Evolutionary conservation across 2,888 invertebrate genomes (phyloP).

Genomic region (Amblyjoppa fuscipennis): DNA sequence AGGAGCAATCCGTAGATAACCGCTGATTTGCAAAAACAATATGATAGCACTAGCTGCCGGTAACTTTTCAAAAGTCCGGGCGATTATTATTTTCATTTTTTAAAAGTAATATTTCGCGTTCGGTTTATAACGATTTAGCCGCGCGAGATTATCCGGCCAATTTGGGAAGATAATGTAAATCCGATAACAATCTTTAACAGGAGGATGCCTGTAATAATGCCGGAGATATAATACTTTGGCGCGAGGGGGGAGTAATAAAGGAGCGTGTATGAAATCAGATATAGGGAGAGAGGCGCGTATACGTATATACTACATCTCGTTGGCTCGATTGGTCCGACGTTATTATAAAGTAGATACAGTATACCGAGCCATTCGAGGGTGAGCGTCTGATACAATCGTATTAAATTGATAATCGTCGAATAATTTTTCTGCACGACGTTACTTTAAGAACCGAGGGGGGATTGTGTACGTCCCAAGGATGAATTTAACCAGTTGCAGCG

Average conservation of each 20-base stretch:
- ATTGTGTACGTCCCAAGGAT: constrained; percentile 29
- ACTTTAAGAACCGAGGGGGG: constrained; percentile 2
- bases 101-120: constrained; percentile 62
- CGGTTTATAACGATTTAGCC: constrained; percentile 62
- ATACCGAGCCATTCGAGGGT: constrained; percentile 30
- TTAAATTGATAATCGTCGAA: constrained; percentile 64
- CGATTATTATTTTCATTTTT: constrained; percentile 29
- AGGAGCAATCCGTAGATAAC: not conserved
- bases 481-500: constrained; percentile 42
- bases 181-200: constrained; percentile 72
- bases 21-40: not conserved
- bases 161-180: constrained; percentile 68
- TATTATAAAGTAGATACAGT: constrained; percentile 61
- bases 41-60: not conserved
- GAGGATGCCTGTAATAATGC: constrained; percentile 50
- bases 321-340: constrained; percentile 63
- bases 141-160: constrained; percentile 65
- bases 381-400: constrained; percentile 61
- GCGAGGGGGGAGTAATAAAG: constrained; percentile 64
- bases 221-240: constrained; percentile 45
- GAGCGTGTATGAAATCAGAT: constrained; percentile 66
- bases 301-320: constrained; percentile 38
- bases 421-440: constrained; percentile 44
- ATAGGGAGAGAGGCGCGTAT: constrained; percentile 43
- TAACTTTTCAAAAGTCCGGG: not conserved